Base-by-base conservation (phyloP, 2,888 invertebrate genomes). In the Archips xylosteana region DNA sequence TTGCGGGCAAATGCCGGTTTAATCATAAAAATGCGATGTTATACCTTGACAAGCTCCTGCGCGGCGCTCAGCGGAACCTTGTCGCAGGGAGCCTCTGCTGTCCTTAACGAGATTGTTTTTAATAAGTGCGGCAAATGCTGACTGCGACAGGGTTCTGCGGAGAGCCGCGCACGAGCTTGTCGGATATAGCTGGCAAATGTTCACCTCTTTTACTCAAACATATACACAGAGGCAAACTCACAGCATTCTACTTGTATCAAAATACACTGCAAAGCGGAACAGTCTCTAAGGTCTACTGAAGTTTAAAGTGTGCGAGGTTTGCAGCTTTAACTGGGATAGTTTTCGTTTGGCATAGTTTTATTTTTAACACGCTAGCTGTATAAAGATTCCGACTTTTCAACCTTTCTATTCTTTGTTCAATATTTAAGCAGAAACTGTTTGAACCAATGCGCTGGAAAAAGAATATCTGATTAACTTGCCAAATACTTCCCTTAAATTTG, bases 261-360 rank as follows among this genome's bases (percentile, higher is more conserved):
- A 49, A 49, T 49, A 63, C 23, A 63, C 64, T 51, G 64, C 34
- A 63, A 54, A 64, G 49, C n/a, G 45, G 15, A 64, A 34, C 32
- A 49, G 49, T 64, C 64, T 64, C 64, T 49, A 64, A 64, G 49
- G 64, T 45, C 42, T 62, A 62, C 62, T 64, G 49, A 47, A 64
- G 34, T 64, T 64, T 51, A 67, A 67, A 42, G 67, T 39, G 23
- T 42, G 15, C 34, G 63, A 57, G 23, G 45, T 23, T 57, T 67
- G 13, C 57, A 15, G 54, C 42, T 67, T 67, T 42, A 42, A 32
- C 42, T 57, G 42, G 34, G 54, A 12, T 13, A 54, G 42, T 39
- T 57, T 42, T 57, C 13, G 45, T 34, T 34, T 57, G 66, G 57
- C 57, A 59, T 42, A 39, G 23, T 67, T 67, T 67, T 59, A 59